Base-by-base conservation (phyloP, 2,113 vertebrate species). In the Hucho hucho region DNA sequence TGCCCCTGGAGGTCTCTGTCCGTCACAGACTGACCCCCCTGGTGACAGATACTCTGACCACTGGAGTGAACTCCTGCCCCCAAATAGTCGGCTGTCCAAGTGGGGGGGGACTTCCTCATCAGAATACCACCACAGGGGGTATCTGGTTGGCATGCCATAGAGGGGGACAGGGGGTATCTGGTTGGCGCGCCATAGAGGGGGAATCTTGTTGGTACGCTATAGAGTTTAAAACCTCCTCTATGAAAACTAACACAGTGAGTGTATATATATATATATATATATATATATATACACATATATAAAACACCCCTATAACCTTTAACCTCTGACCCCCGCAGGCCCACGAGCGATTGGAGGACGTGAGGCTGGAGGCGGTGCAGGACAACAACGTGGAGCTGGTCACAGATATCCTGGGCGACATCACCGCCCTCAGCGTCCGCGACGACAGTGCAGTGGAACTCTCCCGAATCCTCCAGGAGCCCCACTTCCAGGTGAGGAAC, bases 301-400 rank as follows among this genome's bases (percentile, higher is more conserved):
- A n/a, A n/a, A n/a, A n/a, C n/a, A n/a, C n/a, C 4, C 1, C 18
- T 32, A 66, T 81, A 81, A 80, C 37, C 73, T 7, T 53, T 37
- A 24, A 66, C 64, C 47, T 24, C n/a, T 16, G 14, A 46, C 37
- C 64, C 16, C 43, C 75, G 73, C 87, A 99, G 98, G 95, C 95
- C 91, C 96, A 97, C 0, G 96, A 98, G 78, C 93, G 94, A 82
- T 89, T 97, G 88, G 98, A 99, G 90, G 97, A 99, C 81, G 94
- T 96, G 77, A 98, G 97, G 92, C 92, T 98, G 82, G 96, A 98
- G 89, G 98, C 98, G 14, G 97, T 99, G 88, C 96, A 98, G 92
- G 97, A 99, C 87, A 98, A 98, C 88, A 99, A 98, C 64, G 82
- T 99, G 85, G 97, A 98, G 88, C 79, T 99, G 85, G 95, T 99